A percentile compares a stretch with the other conserved stretches of the same genome.
These are phyloP conservation scores for Planiliza haematocheilus DNA, from an alignment of 2,113 vertebrate genomes.

Conservation along the genomic window DNA sequence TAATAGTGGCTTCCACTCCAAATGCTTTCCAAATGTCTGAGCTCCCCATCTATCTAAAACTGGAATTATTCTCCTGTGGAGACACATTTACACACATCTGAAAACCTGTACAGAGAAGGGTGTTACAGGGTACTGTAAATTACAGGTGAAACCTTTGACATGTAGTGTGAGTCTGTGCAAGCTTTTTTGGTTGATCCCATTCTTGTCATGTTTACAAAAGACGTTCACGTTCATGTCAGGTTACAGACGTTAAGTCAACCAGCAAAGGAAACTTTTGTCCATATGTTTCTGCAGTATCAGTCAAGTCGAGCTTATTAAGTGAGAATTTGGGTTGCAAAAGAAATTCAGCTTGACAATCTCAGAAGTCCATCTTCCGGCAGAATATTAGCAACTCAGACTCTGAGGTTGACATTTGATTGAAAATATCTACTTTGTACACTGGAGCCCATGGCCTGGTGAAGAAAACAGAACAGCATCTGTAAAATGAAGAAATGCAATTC, in stretches of 20 bases:
- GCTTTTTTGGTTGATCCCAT: neutral
- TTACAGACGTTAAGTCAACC: no score
- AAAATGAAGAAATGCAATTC: neutral
- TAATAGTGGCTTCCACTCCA: neutral
- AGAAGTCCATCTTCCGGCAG: no score
- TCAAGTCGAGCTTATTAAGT: no score
- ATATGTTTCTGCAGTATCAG: no score
- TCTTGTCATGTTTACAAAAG: neutral
- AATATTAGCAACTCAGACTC: neutral
- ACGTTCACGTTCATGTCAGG: no score
- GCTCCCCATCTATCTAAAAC: no score
- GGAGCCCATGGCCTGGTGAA: neutral
- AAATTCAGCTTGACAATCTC: no score
- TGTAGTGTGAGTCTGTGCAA: no score
- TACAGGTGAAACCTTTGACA: no score
- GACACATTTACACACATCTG: neutral
- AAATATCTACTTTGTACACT: neutral
- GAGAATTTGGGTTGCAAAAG: no score
- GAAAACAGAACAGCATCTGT: neutral
- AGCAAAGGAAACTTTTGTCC: no score
- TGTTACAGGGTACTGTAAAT: neutral
- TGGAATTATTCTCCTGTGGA: neutral
- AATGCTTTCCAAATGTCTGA: neutral
- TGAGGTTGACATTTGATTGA: no score
- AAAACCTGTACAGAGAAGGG: neutral